These are phyloP conservation scores for Torymus aiolomorphi DNA, from an alignment of 2,888 invertebrate species.

Conservation along the genomic window DNA sequence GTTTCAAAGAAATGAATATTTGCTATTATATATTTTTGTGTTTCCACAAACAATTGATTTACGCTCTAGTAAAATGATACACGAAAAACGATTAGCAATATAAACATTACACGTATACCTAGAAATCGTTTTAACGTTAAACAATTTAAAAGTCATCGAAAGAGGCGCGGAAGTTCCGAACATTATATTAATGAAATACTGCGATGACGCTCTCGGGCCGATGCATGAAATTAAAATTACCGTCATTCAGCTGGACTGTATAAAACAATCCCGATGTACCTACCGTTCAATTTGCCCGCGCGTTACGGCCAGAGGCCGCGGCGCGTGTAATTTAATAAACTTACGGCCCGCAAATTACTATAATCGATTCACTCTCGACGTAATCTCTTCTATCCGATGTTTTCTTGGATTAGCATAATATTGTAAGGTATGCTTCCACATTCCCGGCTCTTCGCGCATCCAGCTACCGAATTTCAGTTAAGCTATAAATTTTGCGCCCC, in stretches of 20 bases:
- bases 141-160: slow-evolving; percentile 38
- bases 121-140: background rate
- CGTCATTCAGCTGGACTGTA: slow-evolving; percentile 52
- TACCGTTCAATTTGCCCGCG: slow-evolving; percentile 45
- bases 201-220: slow-evolving; percentile 36
- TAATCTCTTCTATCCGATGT: slow-evolving; percentile 51
- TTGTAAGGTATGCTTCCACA: slow-evolving; percentile 39
- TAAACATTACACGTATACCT: background rate
- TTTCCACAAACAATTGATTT: too few relatives aligned
- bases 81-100: too few relatives aligned
- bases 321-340: slow-evolving; percentile 58
- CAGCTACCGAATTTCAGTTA: slow-evolving; percentile 54
- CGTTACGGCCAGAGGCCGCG: slow-evolving; percentile 35
- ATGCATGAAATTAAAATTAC: slow-evolving; percentile 56
- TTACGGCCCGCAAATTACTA: slow-evolving; percentile 55
- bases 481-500: slow-evolving; percentile 43
- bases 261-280: slow-evolving; percentile 54
- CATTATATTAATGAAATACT: slow-evolving; percentile 50
- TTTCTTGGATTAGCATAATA: slow-evolving; percentile 59
- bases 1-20: too few relatives aligned
- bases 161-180: slow-evolving; percentile 39
- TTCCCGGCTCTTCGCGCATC: background rate
- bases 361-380: slow-evolving; percentile 56
- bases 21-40: too few relatives aligned
- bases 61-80: too few relatives aligned